Base-by-base conservation (phyloP, 2,797 vertebrate species). In the Parauchenoglanis ngamensis region DNA sequence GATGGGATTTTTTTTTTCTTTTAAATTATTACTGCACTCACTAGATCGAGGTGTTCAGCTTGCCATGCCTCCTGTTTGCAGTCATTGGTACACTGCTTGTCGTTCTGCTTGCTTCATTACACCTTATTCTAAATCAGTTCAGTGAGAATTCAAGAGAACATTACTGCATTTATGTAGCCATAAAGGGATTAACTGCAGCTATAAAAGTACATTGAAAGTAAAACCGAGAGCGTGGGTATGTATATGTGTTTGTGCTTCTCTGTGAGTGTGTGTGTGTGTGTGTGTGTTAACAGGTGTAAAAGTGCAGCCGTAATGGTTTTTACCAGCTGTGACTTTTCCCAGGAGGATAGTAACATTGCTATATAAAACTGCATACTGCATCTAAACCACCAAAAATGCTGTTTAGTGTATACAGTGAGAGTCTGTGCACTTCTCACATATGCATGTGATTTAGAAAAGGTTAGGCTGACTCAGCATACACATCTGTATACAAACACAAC, bases 101-200 rank as follows among this genome's bases (percentile, higher is more conserved):
- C 12, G 7, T 76, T 17, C 73, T 52, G 46, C 46, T 79, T 49
- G 25, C 84, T 86, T 78, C 84, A 56, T 77, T 40, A 31, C 46
- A 67, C 61, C 23, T 49, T 76, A 28, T 63, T 86, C 21, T 78
- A 83, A 87, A 83, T 52, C 72, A 57, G 89, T 73, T 84, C 70
- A 56, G 19, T 31, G 59, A 81, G 65, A 84, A 86, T 56, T 40
- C 67, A 54, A 40, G 75, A 70, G 84, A 75, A 81, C 84, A 82
- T 84, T 87, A 87, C 54, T 84, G 59, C 59, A 4, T 54, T 49
- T 83, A 65, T 67, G 83, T 63, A 81, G 59, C 79, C 76, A 75
- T 89, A 88, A 87, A 89, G 59, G 83, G 88, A 85, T 81, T 86
- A 87, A 80, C 88, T 68, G 85, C 76, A 79, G 75, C 65, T 73